A percentile compares a stretch with the other conserved stretches of the same genome.
phyloP scores from a whole-genome alignment of 35 echinoderm and acorn worm genomes.

The Diadema setosum region DNA sequence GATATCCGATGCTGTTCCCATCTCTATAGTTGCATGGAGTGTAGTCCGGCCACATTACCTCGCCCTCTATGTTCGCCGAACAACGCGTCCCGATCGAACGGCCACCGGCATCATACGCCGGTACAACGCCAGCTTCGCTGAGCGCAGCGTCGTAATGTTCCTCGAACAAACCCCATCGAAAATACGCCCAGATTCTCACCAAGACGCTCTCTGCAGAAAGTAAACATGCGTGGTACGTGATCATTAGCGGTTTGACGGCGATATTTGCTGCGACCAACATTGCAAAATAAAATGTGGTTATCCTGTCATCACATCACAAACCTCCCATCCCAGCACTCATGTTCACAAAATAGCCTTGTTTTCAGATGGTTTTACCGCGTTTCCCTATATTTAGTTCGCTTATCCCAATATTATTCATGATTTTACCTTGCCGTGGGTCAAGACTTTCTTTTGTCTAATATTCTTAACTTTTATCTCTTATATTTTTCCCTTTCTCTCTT shows the following conservation, averaged over 20 bases:
- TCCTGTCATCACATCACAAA: neutral
- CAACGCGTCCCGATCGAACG: neutral
- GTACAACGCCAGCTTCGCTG: neutral
- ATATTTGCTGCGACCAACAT: neutral
- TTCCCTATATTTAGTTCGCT: no score
- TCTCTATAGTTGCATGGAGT: neutral
- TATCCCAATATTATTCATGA: no score
- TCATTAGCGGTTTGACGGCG: neutral
- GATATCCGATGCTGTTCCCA: neutral
- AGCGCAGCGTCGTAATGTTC: neutral
- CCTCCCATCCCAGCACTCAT: neutral
- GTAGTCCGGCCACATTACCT: neutral
- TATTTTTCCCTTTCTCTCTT: no score
- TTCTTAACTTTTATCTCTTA: no score
- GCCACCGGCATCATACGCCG: neutral
- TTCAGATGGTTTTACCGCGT: neutral
- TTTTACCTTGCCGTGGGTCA: no score
- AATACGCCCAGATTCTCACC: neutral
- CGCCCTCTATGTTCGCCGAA: neutral
- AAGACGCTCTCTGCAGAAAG: neutral
- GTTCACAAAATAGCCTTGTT: neutral
- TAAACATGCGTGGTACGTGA: neutral
- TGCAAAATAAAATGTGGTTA: neutral
- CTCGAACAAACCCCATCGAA: neutral
- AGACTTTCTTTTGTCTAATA: no score